phyloP scores from a whole-genome alignment of 2,888 invertebrate genomes.

The Epinotia brunnichana region DNA sequence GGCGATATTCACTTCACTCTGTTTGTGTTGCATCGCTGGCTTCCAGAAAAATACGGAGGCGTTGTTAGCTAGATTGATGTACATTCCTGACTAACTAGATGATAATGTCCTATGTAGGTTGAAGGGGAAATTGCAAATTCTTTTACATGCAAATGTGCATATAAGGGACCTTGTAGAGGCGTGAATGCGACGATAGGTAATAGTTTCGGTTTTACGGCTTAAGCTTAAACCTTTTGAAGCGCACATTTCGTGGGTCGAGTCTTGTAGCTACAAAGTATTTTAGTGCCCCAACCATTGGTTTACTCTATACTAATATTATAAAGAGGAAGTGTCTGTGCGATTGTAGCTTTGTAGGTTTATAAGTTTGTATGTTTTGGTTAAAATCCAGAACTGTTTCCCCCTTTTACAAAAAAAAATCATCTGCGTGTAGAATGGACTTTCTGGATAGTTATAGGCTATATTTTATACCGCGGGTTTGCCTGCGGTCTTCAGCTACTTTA shows the following conservation, averaged over 20 bases:
- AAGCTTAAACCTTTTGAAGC: conserved; percentile 8
- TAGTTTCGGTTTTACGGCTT: conserved; percentile 19
- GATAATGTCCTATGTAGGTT: not conserved
- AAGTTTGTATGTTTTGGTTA: too few species aligned
- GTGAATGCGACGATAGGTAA: not conserved
- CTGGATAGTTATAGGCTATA: too few species aligned
- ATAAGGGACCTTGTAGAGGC: conserved; percentile 12
- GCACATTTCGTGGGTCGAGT: not conserved
- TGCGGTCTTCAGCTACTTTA: too few species aligned
- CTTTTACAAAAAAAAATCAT: too few species aligned
- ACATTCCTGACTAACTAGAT: conserved; percentile 9
- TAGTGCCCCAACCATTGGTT: not conserved
- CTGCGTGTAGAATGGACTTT: too few species aligned
- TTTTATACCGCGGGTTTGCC: too few species aligned
- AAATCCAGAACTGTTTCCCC: too few species aligned
- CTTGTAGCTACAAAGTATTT: conserved; percentile 25
- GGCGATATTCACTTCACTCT: not conserved
- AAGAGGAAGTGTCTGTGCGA: too few species aligned
- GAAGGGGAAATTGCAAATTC: conserved; percentile 20
- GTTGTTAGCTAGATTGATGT: not conserved
- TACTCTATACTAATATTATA: too few species aligned
- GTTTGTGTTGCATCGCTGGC: not conserved
- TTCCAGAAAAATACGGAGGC: not conserved
- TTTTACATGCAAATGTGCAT: conserved; percentile 30
- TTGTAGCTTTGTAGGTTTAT: too few species aligned